Conservation (phyloP, 2,888 invertebrate species). For the Drosophila recens region DNA sequence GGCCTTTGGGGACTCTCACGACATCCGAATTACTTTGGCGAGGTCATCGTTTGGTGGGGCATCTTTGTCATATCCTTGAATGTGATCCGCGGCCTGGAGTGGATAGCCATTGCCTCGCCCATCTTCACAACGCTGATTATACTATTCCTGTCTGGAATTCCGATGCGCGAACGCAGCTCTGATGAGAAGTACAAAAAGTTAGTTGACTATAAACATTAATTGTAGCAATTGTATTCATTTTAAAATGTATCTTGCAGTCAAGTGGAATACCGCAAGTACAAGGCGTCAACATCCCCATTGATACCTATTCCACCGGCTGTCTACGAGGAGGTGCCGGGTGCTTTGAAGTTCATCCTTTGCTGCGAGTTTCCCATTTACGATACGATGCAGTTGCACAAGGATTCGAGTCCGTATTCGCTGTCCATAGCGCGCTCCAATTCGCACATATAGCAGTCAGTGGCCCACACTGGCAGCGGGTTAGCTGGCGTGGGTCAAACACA, state of each 20-base stretch:
- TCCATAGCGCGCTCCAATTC: slow-evolving; percentile 85
- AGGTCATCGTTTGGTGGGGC: slow-evolving; percentile 97
- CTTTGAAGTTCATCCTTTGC: slow-evolving; percentile 93
- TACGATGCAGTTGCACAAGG: slow-evolving; percentile 87
- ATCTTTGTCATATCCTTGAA: slow-evolving; percentile 95
- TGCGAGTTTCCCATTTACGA: slow-evolving; percentile 96
- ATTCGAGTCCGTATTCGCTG: slow-evolving; percentile 84
- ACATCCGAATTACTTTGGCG: slow-evolving; percentile 98
- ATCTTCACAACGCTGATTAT: slow-evolving; percentile 95
- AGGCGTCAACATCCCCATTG: slow-evolving; percentile 94
- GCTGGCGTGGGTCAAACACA: slow-evolving; percentile 75
- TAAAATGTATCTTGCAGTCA: slow-evolving; percentile 86
- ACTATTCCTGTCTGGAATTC: slow-evolving; percentile 95
- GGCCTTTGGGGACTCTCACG: slow-evolving; percentile 94
- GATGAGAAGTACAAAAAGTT: slow-evolving; percentile 95
- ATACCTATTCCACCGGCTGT: slow-evolving; percentile 95
- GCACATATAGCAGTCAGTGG: slow-evolving; percentile 85
- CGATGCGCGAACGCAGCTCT: slow-evolving; percentile 93
- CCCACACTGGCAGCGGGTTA: slow-evolving; percentile 82
- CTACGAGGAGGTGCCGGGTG: slow-evolving; percentile 94
- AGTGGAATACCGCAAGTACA: slow-evolving; percentile 94
- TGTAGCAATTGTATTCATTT: neutral
- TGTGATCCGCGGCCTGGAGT: slow-evolving; percentile 93
- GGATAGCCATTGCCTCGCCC: slow-evolving; percentile 93
- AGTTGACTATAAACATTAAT: slow-evolving; percentile 80